Evolutionary conservation across 2,888 invertebrate genomes (phyloP), one percentile per base, ranked within the genome.

Genomic region (Parnassius apollo): DNA sequence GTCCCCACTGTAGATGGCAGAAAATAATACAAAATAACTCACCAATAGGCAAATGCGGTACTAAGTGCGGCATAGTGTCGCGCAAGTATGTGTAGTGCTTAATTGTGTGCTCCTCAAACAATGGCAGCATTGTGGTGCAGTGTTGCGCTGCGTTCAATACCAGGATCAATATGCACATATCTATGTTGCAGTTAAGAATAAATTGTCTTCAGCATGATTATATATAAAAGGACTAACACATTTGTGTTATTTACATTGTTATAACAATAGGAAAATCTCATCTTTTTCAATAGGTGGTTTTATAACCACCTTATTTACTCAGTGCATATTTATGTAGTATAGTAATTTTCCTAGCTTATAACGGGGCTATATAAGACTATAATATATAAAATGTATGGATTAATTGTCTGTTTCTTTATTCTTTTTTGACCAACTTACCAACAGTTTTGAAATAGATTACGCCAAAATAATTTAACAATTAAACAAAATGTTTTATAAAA

Each of bases 61-160:
- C 98, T 35, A 98, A 92, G 74, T 96, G 94, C 2, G 98, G 98
- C 95, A 98, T 96, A 11, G 98, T 97, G 82, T 98, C 98, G 4
- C 98, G 93, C 51, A 99, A 91, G 82, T 98, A 99, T 0, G 95
- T 95, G 90, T 99, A 99, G 87, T 99, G 99, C 61, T 97, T 95
- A 60, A 96, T 92, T 0, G 98, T 98, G 80, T 98, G 97, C 68
- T 98, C 96, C 62, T 98, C 98, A 78, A 99, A 96, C 59, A 99
- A 92, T 9, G 98, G 96, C 67, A 97, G 92, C 93, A 99, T 98
- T 12, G 98, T 97, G 56, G 96, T 95, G 80, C 97, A 96, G 79
- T 96, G 95, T 70, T 96, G 94, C 0, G 99, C 98, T 11, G 99
- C 98, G 88, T 99, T 99, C 76, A 99, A 94, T 42, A 99, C 96